Base-by-base conservation (phyloP, 2,113 vertebrate species). In the Lanius collurio region DNA sequence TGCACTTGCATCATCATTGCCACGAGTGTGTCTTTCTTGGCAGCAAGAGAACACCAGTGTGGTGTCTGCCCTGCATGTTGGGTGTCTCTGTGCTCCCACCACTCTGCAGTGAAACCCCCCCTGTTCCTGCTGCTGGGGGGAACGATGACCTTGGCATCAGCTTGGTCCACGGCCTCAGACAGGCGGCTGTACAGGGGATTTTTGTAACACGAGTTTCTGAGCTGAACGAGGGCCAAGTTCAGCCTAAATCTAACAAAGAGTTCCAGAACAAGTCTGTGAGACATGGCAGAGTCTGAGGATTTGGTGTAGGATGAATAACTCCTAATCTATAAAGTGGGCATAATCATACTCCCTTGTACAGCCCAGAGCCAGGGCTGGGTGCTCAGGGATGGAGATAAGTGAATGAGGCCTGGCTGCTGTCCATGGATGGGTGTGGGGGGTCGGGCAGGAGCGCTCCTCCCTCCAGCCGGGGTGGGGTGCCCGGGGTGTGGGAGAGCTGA, bases 231-330 rank as follows among this genome's bases (percentile, higher is more conserved):
- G 42, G 93, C 92, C 90, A 88, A 68, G 67, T 76, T 90, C 60
- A 94, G 46, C 82, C 60, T 41, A 57, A 90, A 37, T 41, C 84
- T 70, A 77, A 83, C 82, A 64, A 65, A 78, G 91, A 79, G 50
- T 63, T 85, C 78, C 59, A 82, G 67, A 93, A 76, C 78, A 92
- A 85, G 90, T 91, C 90, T 91, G 90, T 56, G 91, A 91, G 82
- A 91, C 27, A 2, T 21, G 77, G 93, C 87, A 83, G 92, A 90
- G 83, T 85, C 55, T 90, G 92, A 82, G 89, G 91, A 73, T 90
- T 96, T 87, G 91, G 87, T 96, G 95, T 95, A 76, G 94, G 95
- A 87, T 91, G 91, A 87, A 83, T 84, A 82, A 91, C 80, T 94
- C 94, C 73, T 83, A 57, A 95, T 94, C 85, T 93, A 59, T 94